Conservation (phyloP, 2,113 vertebrate species). For the Setophaga petechia region DNA sequence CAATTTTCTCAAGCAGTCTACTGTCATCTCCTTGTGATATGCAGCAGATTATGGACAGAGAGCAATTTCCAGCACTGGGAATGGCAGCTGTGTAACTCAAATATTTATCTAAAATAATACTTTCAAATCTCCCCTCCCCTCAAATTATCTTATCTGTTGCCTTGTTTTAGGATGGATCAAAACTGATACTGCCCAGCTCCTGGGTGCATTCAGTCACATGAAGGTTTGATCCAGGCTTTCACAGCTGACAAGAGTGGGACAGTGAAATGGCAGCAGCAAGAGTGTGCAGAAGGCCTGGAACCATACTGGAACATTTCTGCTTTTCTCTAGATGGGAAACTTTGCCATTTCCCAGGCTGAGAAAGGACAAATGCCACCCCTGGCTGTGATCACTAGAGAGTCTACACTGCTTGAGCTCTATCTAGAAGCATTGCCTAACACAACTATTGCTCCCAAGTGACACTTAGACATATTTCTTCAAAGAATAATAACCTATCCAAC, state of each 20-base stretch:
- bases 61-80: slow-evolving; percentile 22
- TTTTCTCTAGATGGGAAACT: neutral
- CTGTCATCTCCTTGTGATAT: neutral
- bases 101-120: neutral
- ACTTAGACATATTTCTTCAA: neutral
- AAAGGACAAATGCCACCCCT: neutral
- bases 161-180: neutral
- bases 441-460: neutral
- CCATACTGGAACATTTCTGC: neutral
- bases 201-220: neutral
- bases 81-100: neutral
- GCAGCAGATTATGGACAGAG: neutral
- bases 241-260: neutral
- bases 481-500: neutral
- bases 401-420: neutral
- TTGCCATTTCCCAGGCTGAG: neutral
- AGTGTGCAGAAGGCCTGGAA: neutral
- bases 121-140: neutral
- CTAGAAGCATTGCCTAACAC: neutral
- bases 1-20: neutral
- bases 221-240: neutral
- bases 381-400: neutral
- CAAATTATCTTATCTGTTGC: neutral
- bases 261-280: neutral
- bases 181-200: neutral